Evolutionary conservation across 2,797 vertebrate genomes (phyloP).

Genomic region (Margarornis squamiger): DNA sequence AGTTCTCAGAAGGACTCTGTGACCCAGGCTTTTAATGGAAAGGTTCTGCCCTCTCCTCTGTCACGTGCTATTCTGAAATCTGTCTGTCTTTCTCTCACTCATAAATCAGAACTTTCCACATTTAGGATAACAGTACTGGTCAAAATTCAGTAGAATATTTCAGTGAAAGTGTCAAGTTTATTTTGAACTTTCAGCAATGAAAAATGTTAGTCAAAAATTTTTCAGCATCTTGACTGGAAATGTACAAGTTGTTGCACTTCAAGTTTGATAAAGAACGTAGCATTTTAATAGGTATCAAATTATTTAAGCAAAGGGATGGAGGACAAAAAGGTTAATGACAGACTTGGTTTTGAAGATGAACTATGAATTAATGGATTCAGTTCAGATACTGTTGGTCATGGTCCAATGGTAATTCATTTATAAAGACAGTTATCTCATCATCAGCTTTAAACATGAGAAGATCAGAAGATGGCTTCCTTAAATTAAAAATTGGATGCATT

Average conservation of each 20-base stretch:
- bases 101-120: neutral
- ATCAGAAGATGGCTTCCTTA: slow-evolving; percentile 31
- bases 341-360: slow-evolving; percentile 50
- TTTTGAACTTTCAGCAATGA: neutral
- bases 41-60: neutral
- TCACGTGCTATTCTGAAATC: neutral
- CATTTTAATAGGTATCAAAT: neutral
- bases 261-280: slow-evolving; percentile 4
- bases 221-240: neutral
- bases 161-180: neutral
- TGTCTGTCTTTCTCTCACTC: neutral
- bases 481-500: slow-evolving; percentile 14
- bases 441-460: slow-evolving; percentile 39
- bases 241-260: neutral
- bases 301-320: neutral
- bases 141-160: neutral
- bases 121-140: neutral
- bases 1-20: neutral
- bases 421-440: slow-evolving; percentile 34
- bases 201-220: neutral
- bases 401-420: slow-evolving; percentile 48
- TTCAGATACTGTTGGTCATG: neutral
- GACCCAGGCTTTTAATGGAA: neutral
- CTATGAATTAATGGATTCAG: slow-evolving; percentile 27
- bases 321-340: slow-evolving; percentile 60